Evolutionary conservation across 2,113 vertebrate genomes (phyloP), one percentile per base, ranked within the genome.

Genomic region (Tinamus guttatus): DNA sequence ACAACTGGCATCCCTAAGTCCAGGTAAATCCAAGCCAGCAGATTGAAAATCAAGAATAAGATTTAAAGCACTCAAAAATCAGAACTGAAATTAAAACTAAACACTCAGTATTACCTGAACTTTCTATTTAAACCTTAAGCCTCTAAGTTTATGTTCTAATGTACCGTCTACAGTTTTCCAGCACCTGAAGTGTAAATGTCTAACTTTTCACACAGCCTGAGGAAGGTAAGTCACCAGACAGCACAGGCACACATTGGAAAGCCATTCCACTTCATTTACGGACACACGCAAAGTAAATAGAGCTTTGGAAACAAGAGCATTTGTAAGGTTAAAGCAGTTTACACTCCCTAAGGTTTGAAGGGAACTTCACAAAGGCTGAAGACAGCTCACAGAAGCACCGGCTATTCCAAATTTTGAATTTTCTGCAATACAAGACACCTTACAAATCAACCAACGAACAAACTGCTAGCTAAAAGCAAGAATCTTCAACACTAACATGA

Each of bases 31-130:
- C n/a, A 80, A 34, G 40, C 43, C 9, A 70, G 34, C 22, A 51
- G 49, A n/a, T 47, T 71, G 49, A 69, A 82, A 82, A 78, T 75
- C 4, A 83, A 32, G 32, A 73, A 32, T 85, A 87, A 64, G 28
- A 83, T 88, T 9, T 34, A 43, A 52, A 56, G 30, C 40, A 84
- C 62, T 41, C 21, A 45, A 87, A 92, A 85, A 52, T 0, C 27
- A 81, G 25, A 93, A 85, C n/a, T 11, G 47, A 87, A 88, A 84
- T 84, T 25, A 92, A 74, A 87, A 70, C 34, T 11, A 51, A 9
- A 13, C 34, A 56, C 34, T 81, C 25, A 40, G 16, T 11, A 45
- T 27, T 22, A 16, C 51, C 59, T 78, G 40, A 88, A 54, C 47
- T 79, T 90, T 79, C 69, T 41, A 17, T 36, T 45, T 71, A 43